Conservation (phyloP, 2,888 invertebrate genomes). For the Slavum lentiscoides region DNA sequence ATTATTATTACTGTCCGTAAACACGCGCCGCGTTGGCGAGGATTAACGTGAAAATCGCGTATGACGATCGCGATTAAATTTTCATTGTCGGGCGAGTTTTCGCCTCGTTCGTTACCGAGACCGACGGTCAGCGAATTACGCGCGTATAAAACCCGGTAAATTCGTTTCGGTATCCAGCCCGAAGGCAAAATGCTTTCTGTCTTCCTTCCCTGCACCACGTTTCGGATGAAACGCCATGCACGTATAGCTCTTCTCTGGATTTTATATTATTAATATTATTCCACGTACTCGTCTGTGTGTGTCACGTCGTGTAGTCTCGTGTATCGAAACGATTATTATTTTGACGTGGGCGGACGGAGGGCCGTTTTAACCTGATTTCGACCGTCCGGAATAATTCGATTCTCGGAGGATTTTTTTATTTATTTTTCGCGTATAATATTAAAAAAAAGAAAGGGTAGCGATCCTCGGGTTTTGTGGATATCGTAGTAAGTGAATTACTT, state of each 20-base stretch:
- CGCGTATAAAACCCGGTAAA: not conserved
- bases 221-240: not conserved
- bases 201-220: not conserved
- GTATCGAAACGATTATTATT: slow-evolving; percentile 15
- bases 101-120: slow-evolving; percentile 1
- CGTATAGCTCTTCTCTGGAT: not conserved
- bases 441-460: no score
- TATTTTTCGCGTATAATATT: no score
- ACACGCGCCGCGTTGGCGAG: not conserved
- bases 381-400: not conserved
- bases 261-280: not conserved
- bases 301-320: no score
- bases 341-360: not conserved
- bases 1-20: no score
- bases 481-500: no score
- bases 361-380: not conserved
- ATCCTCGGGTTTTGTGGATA: no score
- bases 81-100: slow-evolving; percentile 21
- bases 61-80: slow-evolving; percentile 37
- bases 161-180: not conserved
- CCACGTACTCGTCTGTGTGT: not conserved
- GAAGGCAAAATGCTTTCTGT: not conserved
- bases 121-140: slow-evolving; percentile 22
- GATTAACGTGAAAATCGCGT: slow-evolving; percentile 5
- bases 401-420: not conserved